Percentiles rank a stretch among this genome's conserved stretches.
Evolutionary conservation across 2,888 invertebrate species (phyloP).

Genomic region (Rhagonycha lutea): DNA sequence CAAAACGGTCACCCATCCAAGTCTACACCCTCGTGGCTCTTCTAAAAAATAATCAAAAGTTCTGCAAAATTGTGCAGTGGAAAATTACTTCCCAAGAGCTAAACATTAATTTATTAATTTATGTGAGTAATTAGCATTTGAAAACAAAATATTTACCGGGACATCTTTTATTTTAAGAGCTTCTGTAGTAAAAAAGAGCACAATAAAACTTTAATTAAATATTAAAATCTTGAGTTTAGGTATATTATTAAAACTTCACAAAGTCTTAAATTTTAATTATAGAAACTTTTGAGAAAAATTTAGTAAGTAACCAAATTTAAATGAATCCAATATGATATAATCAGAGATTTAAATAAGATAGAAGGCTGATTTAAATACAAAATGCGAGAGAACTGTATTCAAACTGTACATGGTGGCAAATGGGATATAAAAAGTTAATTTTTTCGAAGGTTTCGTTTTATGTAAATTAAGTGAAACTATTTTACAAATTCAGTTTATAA

Average conservation of each 20-base stretch:
- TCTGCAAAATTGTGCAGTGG: too few relatives aligned
- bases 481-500: slow-evolving; percentile 1
- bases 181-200: background rate
- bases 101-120: too few relatives aligned
- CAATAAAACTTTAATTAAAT: background rate
- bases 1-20: too few relatives aligned
- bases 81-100: too few relatives aligned
- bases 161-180: background rate
- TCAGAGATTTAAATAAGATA: background rate
- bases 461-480: slow-evolving; percentile 4
- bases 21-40: too few relatives aligned
- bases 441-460: background rate
- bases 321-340: background rate
- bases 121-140: too few relatives aligned
- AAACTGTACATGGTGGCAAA: slow-evolving; percentile 1
- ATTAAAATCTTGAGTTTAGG: background rate
- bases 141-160: too few relatives aligned
- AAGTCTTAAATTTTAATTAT: background rate
- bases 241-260: background rate
- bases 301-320: slow-evolving; percentile 1
- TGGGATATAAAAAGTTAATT: slow-evolving; percentile 2
- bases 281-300: background rate
- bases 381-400: background rate
- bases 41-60: too few relatives aligned
- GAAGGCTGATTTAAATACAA: background rate